These are phyloP conservation scores for Calypte anna DNA, from an alignment of 2,113 vertebrate species.

Conservation along the genomic window DNA sequence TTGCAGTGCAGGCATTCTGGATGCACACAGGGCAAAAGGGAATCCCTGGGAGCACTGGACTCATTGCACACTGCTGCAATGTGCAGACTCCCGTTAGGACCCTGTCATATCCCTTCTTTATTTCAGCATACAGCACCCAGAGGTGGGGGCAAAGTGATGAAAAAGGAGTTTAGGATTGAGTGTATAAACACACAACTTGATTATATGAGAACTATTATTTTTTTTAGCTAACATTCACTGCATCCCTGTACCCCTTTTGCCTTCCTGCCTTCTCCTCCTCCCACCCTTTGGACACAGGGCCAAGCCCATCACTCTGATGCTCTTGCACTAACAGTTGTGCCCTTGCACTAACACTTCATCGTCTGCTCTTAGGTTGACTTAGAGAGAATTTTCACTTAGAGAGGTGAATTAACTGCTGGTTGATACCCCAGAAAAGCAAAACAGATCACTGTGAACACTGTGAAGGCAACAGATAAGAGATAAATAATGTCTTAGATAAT, in stretches of 20 bases:
- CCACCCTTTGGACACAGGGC: background rate
- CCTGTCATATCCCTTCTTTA: background rate
- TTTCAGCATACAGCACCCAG: background rate
- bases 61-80: background rate
- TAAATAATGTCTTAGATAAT: background rate
- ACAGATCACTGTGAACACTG: background rate
- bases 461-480: background rate
- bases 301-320: background rate
- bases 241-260: background rate
- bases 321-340: too few species aligned
- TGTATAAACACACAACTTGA: background rate
- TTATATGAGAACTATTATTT: too few species aligned
- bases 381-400: background rate
- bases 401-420: background rate
- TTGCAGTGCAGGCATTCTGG: background rate
- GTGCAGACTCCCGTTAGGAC: rapidly evolving
- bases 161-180: background rate
- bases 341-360: background rate
- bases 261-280: background rate
- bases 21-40: background rate
- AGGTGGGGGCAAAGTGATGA: background rate
- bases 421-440: background rate
- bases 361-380: background rate
- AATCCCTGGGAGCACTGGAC: background rate
- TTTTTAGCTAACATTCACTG: background rate